Conservation (phyloP, 2,797 vertebrate species). For the Sphenopsis melanotis region DNA sequence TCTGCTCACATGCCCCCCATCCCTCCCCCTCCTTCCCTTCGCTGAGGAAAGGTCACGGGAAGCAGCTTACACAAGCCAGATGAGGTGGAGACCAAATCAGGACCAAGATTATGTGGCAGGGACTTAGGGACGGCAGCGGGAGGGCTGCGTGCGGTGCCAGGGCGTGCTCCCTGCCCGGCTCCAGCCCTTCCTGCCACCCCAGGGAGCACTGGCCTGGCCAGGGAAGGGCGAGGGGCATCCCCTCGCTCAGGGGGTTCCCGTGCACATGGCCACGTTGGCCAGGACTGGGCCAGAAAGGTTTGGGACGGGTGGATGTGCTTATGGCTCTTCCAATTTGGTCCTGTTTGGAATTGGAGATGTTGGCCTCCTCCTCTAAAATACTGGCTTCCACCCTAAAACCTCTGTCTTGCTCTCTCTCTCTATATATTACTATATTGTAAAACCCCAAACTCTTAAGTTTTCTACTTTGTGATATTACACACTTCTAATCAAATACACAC, state of each 20-base stretch:
- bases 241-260: not conserved
- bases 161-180: not conserved
- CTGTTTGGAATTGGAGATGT: too few relatives aligned
- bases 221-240: not conserved
- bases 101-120: slow-evolving; percentile 62
- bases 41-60: slow-evolving; percentile 57
- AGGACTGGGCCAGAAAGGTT: not conserved
- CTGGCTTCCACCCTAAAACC: too few relatives aligned
- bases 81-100: slow-evolving; percentile 55
- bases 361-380: too few relatives aligned
- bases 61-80: slow-evolving; percentile 51
- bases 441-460: too few relatives aligned
- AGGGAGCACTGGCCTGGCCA: not conserved
- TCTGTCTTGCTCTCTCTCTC: too few relatives aligned
- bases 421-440: too few relatives aligned
- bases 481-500: too few relatives aligned
- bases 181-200: slow-evolving; percentile 35
- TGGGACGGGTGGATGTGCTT: not conserved
- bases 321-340: not conserved
- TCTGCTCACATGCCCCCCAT: slow-evolving; percentile 22
- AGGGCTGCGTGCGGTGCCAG: not conserved
- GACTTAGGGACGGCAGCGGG: not conserved
- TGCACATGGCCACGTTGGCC: not conserved
- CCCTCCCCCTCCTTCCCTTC: slow-evolving; percentile 42
- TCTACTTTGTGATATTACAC: too few relatives aligned